Percentiles rank a stretch among this genome's conserved stretches.
Conservation (phyloP, 2,797 vertebrate genomes). For the Sylvia borin region DNA sequence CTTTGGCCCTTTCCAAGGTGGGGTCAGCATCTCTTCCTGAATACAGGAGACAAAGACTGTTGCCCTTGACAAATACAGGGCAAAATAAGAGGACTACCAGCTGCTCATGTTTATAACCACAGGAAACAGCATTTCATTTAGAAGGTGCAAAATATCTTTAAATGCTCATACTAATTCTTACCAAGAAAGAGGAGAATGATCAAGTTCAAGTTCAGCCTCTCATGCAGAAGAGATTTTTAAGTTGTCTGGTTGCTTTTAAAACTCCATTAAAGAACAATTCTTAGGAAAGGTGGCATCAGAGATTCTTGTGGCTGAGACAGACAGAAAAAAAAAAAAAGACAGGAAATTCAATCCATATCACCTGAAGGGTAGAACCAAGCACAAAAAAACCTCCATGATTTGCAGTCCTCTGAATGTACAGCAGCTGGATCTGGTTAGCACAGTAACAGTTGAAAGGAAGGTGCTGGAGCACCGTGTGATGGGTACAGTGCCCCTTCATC, state of each 20-base stretch:
- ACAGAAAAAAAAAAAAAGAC: not conserved
- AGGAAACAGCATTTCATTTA: slow-evolving; percentile 6
- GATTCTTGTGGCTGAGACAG: not conserved
- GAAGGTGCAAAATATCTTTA: not conserved
- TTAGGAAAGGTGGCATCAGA: not conserved
- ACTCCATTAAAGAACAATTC: not conserved
- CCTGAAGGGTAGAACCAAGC: not conserved
- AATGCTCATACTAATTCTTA: not conserved
- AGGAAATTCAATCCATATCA: not conserved
- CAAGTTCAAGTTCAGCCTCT: not conserved
- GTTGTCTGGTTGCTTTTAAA: not conserved
- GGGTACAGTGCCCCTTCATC: not conserved
- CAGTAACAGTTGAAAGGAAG: not conserved
- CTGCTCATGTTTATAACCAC: not conserved
- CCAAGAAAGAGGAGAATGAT: not conserved
- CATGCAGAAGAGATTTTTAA: not conserved
- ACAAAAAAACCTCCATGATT: not conserved
- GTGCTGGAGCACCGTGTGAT: not conserved
- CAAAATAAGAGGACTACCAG: not conserved
- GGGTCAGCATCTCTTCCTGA: not conserved
- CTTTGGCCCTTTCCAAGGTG: not conserved
- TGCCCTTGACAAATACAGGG: accelerated
- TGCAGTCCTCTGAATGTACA: not conserved
- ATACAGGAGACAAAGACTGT: not conserved
- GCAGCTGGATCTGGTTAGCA: not conserved